These are phyloP conservation scores for Mesitornis unicolor DNA, from an alignment of 2,113 vertebrate genomes.

Conservation along the genomic window DNA sequence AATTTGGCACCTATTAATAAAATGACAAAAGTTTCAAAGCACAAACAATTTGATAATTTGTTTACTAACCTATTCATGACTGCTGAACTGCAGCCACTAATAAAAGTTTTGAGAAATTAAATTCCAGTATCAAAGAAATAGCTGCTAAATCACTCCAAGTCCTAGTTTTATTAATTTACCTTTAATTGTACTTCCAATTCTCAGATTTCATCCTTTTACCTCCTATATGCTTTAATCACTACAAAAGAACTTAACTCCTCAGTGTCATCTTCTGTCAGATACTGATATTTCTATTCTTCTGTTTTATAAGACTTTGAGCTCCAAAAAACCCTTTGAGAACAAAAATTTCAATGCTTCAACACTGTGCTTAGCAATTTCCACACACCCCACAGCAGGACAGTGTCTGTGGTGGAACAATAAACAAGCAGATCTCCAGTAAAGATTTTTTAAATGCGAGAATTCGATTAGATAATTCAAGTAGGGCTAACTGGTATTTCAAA, in stretches of 20 bases:
- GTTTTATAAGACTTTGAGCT: not conserved
- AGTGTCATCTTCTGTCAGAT: not conserved
- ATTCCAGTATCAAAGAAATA: not conserved
- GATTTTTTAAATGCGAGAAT: not conserved
- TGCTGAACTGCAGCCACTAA: not conserved
- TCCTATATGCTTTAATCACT: not conserved
- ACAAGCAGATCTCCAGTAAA: not conserved
- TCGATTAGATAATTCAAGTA: not conserved
- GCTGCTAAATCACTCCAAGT: not conserved
- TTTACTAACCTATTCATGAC: not conserved
- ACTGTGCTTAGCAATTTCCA: not conserved
- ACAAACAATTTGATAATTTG: not conserved
- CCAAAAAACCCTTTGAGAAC: not conserved
- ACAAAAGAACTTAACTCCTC: not conserved
- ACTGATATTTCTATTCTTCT: not conserved
- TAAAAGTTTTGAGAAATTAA: not conserved
- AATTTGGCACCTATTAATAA: not conserved
- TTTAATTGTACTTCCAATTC: not conserved
- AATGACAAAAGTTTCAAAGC: not conserved
- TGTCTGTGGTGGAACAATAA: too few species aligned
- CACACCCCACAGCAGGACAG: not conserved
- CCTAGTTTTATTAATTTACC: not conserved
- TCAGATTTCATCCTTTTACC: not conserved
- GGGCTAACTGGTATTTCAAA: not conserved
- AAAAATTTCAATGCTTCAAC: not conserved